Conservation (phyloP, 2,113 vertebrate genomes). For the Coregonus clupeaformis region DNA sequence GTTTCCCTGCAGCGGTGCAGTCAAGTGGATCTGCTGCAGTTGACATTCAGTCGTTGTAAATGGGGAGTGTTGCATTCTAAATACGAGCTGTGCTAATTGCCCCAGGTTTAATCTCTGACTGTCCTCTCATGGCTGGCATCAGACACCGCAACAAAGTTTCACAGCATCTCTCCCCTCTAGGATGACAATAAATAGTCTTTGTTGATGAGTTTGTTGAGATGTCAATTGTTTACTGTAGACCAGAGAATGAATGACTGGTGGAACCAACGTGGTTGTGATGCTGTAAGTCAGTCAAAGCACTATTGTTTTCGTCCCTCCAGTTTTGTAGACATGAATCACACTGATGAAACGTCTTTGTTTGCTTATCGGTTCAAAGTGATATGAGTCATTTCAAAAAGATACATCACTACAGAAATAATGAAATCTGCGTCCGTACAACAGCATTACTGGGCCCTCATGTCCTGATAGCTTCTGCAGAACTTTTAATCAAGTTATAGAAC, state of each 20-base stretch:
- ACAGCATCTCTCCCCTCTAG: not conserved
- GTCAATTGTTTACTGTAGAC: no score
- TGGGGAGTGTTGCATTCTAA: constrained; percentile 4
- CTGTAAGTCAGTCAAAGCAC: no score
- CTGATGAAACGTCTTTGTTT: not conserved
- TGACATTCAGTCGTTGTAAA: not conserved
- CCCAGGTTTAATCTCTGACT: constrained; percentile 7
- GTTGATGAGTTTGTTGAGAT: no score
- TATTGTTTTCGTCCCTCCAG: no score
- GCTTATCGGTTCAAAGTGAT: not conserved
- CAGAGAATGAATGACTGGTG: no score
- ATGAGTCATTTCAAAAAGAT: not conserved
- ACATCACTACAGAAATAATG: not conserved
- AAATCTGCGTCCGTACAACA: not conserved
- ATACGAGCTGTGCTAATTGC: not conserved
- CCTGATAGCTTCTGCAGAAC: no score
- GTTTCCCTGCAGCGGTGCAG: not conserved
- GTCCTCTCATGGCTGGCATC: not conserved
- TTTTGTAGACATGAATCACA: not conserved
- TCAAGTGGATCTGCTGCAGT: not conserved
- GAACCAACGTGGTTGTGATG: no score
- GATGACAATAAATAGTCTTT: no score
- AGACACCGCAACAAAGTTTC: not conserved
- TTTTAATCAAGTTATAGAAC: no score
- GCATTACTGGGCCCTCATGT: no score